phyloP scores from a whole-genome alignment of 2,113 vertebrate genomes.

The Calidris pygmaea region DNA sequence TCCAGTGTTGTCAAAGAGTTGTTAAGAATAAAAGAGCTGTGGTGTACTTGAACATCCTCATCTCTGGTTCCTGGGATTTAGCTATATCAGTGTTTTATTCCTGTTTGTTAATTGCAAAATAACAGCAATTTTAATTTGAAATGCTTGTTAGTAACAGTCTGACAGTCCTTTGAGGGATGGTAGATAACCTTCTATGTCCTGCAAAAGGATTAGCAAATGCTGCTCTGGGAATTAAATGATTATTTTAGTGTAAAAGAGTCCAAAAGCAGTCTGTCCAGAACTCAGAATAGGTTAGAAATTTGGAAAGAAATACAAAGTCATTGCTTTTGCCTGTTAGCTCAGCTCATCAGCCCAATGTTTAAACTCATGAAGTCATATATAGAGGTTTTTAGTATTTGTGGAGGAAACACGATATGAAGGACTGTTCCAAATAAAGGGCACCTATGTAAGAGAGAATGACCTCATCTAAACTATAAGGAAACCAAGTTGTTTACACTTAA shows the following conservation, averaged over 20 bases:
- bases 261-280: conserved; percentile 43
- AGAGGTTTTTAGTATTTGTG: conserved; percentile 26
- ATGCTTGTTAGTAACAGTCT: conserved; percentile 54
- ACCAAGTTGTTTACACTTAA: background rate
- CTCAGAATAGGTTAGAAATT: conserved; percentile 7
- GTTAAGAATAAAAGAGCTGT: conserved; percentile 24
- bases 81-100: conserved; percentile 37
- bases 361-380: background rate
- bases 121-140: conserved; percentile 60
- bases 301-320: background rate
- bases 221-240: conserved; percentile 38
- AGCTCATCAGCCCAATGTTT: conserved; percentile 9
- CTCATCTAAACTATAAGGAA: background rate
- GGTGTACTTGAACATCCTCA: background rate
- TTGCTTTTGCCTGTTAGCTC: conserved; percentile 21
- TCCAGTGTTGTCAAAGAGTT: background rate
- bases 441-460: background rate
- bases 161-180: conserved; percentile 22
- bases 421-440: background rate
- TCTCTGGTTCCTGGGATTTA: conserved; percentile 32
- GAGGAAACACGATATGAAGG: background rate
- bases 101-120: conserved; percentile 59
- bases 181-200: conserved; percentile 63
- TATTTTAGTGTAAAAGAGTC: conserved; percentile 65
- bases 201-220: conserved; percentile 34